Evolutionary conservation across 2,888 invertebrate species (phyloP).

Genomic region (Microctonus hyperodae): DNA sequence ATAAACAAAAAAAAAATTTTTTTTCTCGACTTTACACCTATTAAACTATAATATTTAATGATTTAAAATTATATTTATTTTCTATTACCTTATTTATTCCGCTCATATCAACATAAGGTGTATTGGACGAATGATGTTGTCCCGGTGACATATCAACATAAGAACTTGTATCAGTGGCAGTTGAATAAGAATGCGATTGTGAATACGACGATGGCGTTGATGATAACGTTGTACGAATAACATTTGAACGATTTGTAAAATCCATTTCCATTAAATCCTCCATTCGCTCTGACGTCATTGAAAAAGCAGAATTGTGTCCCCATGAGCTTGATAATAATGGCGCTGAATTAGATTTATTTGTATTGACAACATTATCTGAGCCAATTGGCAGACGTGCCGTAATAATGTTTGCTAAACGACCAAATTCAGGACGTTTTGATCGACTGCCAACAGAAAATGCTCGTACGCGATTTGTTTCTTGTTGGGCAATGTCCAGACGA

Average conservation of each 20-base stretch:
- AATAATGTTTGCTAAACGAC: constrained; percentile 52
- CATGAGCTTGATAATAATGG: constrained; percentile 70
- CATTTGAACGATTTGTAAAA: constrained; percentile 66
- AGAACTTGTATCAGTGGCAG: constrained; percentile 62
- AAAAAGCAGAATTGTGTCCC: constrained; percentile 63
- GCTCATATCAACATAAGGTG: constrained; percentile 61
- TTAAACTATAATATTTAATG: background rate
- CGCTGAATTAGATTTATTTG: constrained; percentile 73
- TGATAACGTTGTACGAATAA: constrained; percentile 47
- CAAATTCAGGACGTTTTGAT: constrained; percentile 64
- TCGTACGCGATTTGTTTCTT: constrained; percentile 69
- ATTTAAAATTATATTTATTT: constrained; percentile 6
- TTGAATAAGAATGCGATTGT: constrained; percentile 57
- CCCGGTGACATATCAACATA: constrained; percentile 65
- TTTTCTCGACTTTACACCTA: background rate
- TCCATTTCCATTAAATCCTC: constrained; percentile 87
- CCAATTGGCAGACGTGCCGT: constrained; percentile 53
- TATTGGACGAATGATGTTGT: constrained; percentile 53
- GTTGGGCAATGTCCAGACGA: constrained; percentile 59
- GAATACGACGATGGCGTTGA: constrained; percentile 52
- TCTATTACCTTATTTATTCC: constrained; percentile 59
- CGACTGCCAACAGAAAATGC: constrained; percentile 82
- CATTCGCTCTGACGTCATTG: constrained; percentile 69
- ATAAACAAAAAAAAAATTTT: constrained; percentile 8
- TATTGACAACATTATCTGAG: constrained; percentile 48